These are phyloP conservation scores for Drosophila navojoa DNA, from an alignment of 1,140 invertebrate species.

Conservation along the genomic window DNA sequence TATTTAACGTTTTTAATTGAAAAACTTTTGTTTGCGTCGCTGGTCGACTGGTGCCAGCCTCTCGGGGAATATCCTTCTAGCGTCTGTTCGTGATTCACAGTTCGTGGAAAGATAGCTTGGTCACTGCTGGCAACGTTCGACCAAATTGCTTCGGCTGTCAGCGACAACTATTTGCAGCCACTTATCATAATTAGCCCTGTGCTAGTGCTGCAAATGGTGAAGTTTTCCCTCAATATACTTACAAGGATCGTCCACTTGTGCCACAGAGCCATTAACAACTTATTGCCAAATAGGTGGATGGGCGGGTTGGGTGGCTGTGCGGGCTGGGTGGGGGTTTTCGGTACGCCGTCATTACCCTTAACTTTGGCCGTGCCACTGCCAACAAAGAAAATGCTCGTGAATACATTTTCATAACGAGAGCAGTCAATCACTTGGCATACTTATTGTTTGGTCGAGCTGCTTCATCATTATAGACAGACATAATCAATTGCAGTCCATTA, in stretches of 20 bases:
- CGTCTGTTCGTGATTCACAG: conserved; percentile 11
- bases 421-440: conserved; percentile 37
- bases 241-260: conserved; percentile 46
- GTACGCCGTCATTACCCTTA: conserved; percentile 15
- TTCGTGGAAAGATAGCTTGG: conserved; percentile 9
- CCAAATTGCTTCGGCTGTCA: conserved; percentile 38
- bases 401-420: conserved; percentile 56
- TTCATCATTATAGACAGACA: conserved; percentile 59
- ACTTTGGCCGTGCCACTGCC: conserved; percentile 4
- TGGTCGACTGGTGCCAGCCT: conserved; percentile 16
- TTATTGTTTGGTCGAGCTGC: conserved; percentile 45
- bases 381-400: conserved; percentile 36
- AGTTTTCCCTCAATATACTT: conserved; percentile 50
- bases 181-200: conserved; percentile 65
- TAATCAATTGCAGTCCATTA: conserved; percentile 73
- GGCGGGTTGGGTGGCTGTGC: background rate
- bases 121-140: conserved; percentile 29
- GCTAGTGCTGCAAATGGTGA: conserved; percentile 51
- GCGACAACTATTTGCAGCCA: conserved; percentile 62
- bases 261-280: conserved; percentile 52
- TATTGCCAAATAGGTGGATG: conserved; percentile 39
- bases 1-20: conserved; percentile 71
- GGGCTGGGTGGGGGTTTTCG: too few species aligned
- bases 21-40: conserved; percentile 61
- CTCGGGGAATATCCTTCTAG: conserved; percentile 1